Base-by-base conservation (phyloP, 2,113 vertebrate genomes). In the Phoenicopterus ruber region DNA sequence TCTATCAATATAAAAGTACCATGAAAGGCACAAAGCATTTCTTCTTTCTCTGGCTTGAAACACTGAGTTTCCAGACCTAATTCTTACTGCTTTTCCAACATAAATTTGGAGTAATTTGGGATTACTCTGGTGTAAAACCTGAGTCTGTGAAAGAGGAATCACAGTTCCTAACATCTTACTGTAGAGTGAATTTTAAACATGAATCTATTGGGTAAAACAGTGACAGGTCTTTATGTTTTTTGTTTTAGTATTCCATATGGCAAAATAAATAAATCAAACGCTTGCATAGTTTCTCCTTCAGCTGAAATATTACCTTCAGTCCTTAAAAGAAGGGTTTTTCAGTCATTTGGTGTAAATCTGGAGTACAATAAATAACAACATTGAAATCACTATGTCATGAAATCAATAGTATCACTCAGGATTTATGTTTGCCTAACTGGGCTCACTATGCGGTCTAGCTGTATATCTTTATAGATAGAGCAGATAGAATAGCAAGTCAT, bases 41-140 rank as follows among this genome's bases (percentile, higher is more conserved):
- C 55, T 87, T 74, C 47, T 95, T 89, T 93, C 95, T 88, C 91
- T 84, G 86, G 24, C 77, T 96, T 86, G 89, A 96, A 97, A 97
- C 47, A 88, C 69, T 74, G 71, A 90, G 59, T 90, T 95, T 91
- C 32, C 34, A 73, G 52, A 74, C 9, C 13, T 5, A 38, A 26
- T 44, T 83, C 77, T 62, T 76, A 76, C 18, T 71, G 36, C 20
- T 57, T 89, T 83, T 77, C 34, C 38, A 86, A 80, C 22, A 66
- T 58, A 76, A 71, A 89, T 86, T 34, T 80, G 36, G 47, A 80
- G 42, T 76, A 86, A 58, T 13, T 86, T 80, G 32, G 29, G 29
- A 86, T 74, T 82, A 82, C 46, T 73, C 49, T 55, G 32, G 29
- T 78, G 24, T 79, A 94, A 71, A 91, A 82, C 22, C 40, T 46